A percentile compares a stretch with the other conserved stretches of the same genome.
Evolutionary conservation across 2,797 vertebrate genomes (phyloP).

Genomic region (Nasua narica): DNA sequence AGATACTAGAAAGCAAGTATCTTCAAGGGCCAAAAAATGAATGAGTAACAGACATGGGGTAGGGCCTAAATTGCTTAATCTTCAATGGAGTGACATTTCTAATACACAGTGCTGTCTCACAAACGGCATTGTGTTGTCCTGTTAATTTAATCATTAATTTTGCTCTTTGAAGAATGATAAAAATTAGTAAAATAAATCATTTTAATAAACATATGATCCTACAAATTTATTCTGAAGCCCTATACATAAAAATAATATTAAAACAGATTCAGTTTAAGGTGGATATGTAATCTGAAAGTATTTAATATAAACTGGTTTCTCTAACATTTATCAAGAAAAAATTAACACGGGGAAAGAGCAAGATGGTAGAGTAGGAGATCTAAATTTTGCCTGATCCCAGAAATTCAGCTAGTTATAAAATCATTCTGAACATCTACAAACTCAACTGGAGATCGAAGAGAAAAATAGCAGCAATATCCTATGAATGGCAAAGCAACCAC

Average conservation of each 20-base stretch:
- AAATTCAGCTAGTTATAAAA: too few species aligned
- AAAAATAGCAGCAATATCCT: too few species aligned
- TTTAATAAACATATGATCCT: not conserved
- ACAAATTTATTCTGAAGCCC: not conserved
- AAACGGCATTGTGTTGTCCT: not conserved
- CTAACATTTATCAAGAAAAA: not conserved
- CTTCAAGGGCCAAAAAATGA: not conserved
- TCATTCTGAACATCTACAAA: too few species aligned
- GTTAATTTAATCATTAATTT: not conserved
- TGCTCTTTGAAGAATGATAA: not conserved
- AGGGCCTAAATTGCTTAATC: not conserved
- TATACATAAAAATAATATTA: not conserved
- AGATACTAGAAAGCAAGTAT: not conserved
- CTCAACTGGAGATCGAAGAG: too few species aligned
- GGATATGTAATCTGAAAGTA: not conserved
- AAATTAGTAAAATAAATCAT: not conserved
- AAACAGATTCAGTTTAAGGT: not conserved
- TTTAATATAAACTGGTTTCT: not conserved
- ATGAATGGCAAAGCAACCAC: too few species aligned
- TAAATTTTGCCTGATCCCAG: too few species aligned
- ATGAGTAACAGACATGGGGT: not conserved
- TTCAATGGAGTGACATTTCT: not conserved
- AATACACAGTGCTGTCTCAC: not conserved
- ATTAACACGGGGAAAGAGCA: not conserved
- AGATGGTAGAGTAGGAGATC: too few species aligned